These are phyloP conservation scores for Lepidonotus clava DNA, from an alignment of 2,888 invertebrate genomes.

Conservation along the genomic window DNA sequence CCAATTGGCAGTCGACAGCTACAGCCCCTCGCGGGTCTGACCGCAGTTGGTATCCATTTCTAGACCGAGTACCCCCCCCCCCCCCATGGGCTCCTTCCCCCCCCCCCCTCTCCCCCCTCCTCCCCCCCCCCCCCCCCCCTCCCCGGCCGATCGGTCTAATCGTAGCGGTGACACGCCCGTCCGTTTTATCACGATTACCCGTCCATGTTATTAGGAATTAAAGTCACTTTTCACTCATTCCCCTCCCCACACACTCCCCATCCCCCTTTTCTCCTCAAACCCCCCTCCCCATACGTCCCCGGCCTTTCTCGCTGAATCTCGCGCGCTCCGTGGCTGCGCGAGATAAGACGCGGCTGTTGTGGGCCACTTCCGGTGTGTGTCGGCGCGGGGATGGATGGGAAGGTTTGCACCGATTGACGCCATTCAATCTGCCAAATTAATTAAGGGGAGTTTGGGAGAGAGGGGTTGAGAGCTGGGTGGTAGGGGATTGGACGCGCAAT, in stretches of 20 bases:
- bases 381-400: slow-evolving; percentile 9
- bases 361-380: not conserved
- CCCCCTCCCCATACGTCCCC: not conserved
- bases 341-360: slow-evolving; percentile 23
- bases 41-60: too few relatives aligned
- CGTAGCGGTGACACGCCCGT: not conserved
- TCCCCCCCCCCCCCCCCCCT: not conserved
- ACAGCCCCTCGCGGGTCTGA: too few relatives aligned
- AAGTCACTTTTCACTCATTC: not conserved
- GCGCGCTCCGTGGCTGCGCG: not conserved
- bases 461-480: too few relatives aligned
- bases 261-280: not conserved
- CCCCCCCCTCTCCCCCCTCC: not conserved
- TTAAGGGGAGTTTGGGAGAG: slow-evolving; percentile 11
- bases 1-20: too few relatives aligned
- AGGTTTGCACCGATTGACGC: slow-evolving; percentile 30
- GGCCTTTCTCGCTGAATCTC: not conserved
- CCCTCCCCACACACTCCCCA: not conserved
- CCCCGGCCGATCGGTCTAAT: not conserved
- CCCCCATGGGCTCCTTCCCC: not conserved
- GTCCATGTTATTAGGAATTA: too few relatives aligned
- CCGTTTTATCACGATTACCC: not conserved
- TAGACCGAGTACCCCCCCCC: not conserved
- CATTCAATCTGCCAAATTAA: slow-evolving; percentile 41
- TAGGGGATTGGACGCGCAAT: too few relatives aligned